Evolutionary conservation across 2,888 invertebrate genomes (phyloP), one percentile per base, ranked within the genome.

Genomic region (Chymomyza procnemis): DNA sequence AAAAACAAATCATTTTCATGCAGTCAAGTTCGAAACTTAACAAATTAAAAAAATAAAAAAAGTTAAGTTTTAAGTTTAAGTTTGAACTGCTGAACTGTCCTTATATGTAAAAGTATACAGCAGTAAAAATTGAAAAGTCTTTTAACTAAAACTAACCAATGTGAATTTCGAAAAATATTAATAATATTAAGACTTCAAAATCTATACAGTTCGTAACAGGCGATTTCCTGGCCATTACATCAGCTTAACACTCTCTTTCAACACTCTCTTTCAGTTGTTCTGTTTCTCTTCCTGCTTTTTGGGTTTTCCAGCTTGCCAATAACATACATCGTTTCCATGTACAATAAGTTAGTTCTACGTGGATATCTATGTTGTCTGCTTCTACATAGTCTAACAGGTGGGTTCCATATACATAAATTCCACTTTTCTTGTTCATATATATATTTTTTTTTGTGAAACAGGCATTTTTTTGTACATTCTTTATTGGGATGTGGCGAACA

Each of bases 231-330:
- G n/a, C n/a, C n/a, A n/a, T n/a, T n/a, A n/a, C n/a, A n/a, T n/a
- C n/a, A n/a, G n/a, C n/a, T 63, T 1, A 56, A 66, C 16, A 58
- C 26, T 34, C 12, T 14, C n/a, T 58, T 26, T 2, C 4, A 41
- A 22, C 14, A 26, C 9, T 16, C 12, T 46, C 30, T 58, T 58
- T 46, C 16, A 58, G 30, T 41, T 5, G 3, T 41, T 12, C 41
- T 26, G 26, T 8, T 26, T 26, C 26, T 26, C 26, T 26, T 26
- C 26, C 0, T 26, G 26, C 68, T 85, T 94, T 55, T 96, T 94
- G 88, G 95, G 94, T 0, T 93, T 94, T 88, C 92, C 95, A 0
- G 93, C 94, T 88, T 96, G 61, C 96, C 96, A 0, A 90, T 95
- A 47, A 93, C 93, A 79, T 96, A 96, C 88, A 80, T 96, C 26